These are phyloP conservation scores for Antrozous pallidus DNA, from an alignment of 2,797 vertebrate species.

Conservation along the genomic window DNA sequence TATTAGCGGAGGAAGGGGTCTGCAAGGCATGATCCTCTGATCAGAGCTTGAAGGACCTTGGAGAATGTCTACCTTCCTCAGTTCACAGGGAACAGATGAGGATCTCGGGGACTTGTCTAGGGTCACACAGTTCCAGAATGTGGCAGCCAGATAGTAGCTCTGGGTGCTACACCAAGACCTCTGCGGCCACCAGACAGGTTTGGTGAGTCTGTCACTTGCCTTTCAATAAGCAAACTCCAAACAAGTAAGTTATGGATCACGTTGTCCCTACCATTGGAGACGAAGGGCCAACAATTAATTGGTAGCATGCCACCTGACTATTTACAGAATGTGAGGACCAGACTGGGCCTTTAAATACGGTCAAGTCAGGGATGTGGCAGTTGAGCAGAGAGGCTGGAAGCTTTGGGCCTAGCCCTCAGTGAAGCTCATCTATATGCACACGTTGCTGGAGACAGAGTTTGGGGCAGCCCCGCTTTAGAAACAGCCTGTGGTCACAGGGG, in stretches of 20 bases:
- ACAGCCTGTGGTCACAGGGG: not conserved
- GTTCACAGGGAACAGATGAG: not conserved
- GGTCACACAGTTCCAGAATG: not conserved
- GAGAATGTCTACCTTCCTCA: not conserved
- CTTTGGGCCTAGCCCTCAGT: not conserved
- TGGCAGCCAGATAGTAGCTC: not conserved
- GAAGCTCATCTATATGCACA: not conserved
- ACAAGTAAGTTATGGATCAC: slow-evolving; percentile 62
- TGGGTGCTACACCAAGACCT: not conserved
- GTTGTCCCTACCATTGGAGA: slow-evolving; percentile 42
- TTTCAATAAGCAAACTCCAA: slow-evolving; percentile 58
- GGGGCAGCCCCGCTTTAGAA: not conserved
- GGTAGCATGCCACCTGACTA: slow-evolving; percentile 50
- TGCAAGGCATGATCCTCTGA: not conserved
- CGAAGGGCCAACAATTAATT: slow-evolving; percentile 48
- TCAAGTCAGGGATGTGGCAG: not conserved
- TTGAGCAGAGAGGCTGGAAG: not conserved
- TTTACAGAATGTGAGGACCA: not conserved
- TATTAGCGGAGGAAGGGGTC: not conserved
- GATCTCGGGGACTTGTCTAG: not conserved
- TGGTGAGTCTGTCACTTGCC: not conserved
- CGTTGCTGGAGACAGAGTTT: not conserved
- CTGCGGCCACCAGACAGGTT: not conserved
- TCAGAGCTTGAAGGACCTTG: not conserved
- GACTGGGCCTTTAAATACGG: rapidly evolving